phyloP scores from a whole-genome alignment of 2,888 invertebrate genomes.

The Chaetogeoica ovagalla region DNA sequence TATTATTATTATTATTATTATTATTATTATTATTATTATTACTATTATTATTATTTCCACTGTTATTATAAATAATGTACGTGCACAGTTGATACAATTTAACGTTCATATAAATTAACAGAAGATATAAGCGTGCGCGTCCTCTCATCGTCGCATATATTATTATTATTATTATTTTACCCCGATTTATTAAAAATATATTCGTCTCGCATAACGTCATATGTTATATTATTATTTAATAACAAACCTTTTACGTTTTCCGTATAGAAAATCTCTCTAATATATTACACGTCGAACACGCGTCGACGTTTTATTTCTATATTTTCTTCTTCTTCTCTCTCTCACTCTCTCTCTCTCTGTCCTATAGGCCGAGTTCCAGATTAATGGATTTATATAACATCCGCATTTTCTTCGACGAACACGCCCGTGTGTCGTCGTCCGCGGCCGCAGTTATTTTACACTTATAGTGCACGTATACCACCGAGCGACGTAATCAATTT shows the following conservation, averaged over 20 bases:
- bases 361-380: neutral
- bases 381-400: conserved; percentile 15
- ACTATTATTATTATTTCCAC: no score
- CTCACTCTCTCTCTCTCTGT: neutral
- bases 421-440: neutral
- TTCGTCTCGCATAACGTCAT: no score
- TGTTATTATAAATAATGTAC: no score
- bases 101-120: no score
- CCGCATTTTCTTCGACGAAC: neutral
- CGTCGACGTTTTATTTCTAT: no score
- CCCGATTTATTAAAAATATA: no score
- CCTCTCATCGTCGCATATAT: no score
- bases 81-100: no score
- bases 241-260: neutral
- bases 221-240: neutral
- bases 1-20: no score
- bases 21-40: no score
- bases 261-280: neutral
- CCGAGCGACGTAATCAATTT: conserved; percentile 9
- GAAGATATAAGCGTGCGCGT: no score
- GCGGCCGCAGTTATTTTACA: neutral
- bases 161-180: no score
- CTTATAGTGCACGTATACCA: neutral
- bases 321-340: neutral
- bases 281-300: neutral